Percentiles rank a stretch among this genome's conserved stretches.
phyloP scores from a whole-genome alignment of 2,888 invertebrate species.

The Dione juno region DNA sequence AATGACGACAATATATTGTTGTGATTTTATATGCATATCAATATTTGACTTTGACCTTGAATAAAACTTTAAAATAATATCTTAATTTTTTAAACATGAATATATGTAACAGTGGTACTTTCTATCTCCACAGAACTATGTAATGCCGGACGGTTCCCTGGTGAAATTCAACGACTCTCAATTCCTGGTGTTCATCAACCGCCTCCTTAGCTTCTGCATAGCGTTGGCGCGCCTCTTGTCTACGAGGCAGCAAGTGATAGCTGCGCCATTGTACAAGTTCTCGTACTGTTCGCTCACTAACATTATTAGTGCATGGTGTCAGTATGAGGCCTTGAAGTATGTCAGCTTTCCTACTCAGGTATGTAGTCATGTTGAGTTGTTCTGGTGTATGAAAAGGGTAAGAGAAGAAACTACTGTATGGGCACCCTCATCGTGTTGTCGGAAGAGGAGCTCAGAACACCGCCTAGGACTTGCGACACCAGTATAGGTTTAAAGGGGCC shows the following conservation, averaged over 20 bases:
- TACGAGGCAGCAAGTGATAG: conserved; percentile 86
- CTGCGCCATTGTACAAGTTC: conserved; percentile 96
- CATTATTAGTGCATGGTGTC: conserved; percentile 99
- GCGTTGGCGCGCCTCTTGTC: conserved; percentile 85
- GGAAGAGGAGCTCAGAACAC: not conserved
- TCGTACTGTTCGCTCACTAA: conserved; percentile 98
- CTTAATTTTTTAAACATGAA: no score
- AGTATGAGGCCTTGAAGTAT: conserved; percentile 99
- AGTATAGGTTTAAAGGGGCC: not conserved
- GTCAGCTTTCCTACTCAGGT: conserved; percentile 95
- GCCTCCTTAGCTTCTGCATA: conserved; percentile 92
- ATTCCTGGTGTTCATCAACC: conserved; percentile 97
- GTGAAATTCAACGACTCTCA: conserved; percentile 95
- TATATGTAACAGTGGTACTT: no score
- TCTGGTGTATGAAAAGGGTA: no score
- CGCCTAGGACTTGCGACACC: not conserved
- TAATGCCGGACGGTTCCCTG: conserved; percentile 84
- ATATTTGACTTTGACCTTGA: no score
- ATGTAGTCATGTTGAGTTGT: not conserved
- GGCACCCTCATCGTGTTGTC: not conserved
- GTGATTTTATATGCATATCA: no score
- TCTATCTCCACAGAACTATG: conserved; percentile 83
- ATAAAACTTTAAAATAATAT: no score
- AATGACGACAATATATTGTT: no score
- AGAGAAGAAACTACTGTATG: no score